Evolutionary conservation across 1,140 invertebrate genomes (phyloP), one percentile per base, ranked within the genome.

Genomic region (Acromyrmex charruanus): DNA sequence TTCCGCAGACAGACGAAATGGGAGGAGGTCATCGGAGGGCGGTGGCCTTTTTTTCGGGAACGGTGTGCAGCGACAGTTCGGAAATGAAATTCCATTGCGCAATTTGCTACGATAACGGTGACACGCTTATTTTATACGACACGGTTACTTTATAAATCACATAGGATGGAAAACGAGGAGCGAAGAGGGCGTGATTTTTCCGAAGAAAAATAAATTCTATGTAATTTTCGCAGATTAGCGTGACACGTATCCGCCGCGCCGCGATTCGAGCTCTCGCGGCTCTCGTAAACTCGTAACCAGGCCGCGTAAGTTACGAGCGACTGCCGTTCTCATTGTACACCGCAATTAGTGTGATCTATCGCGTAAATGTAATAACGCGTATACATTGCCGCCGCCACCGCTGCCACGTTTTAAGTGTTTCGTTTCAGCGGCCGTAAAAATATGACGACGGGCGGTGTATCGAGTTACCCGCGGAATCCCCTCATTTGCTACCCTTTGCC

Each of bases 311-410:
- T 94, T 94, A 94, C 91, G 91, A 91, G 89, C 91, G 91, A 93
- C 94, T 49, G 94, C 93, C 93, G 90, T 80, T 81, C 89, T 92
- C 89, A 90, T 91, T 89, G 66, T 93, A 86, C 88, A 87, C 90
- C 84, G 93, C 93, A 94, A 94, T 94, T 94, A 94, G 93, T 92
- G 89, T 94, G 94, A 94, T 94, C 92, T 94, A 94, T 94, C 89
- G 93, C 90, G 82, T 91, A 91, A 88, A 93, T 93, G 93, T 94
- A 94, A 94, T 94, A 94, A 93, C 93, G 91, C 91, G 89, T 86
- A 75, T 87, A 80, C 87, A 92, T 16, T 51, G 71, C 31, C 92
- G 89, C 69, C 89, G 86, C 88, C 90, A 88, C 77, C 92, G 89
- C 92, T 90, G 82, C 72, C 88, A 88, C 88, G 90, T 92, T 92